phyloP scores from a whole-genome alignment of 2,113 vertebrate species.

The Anolis sagrei region DNA sequence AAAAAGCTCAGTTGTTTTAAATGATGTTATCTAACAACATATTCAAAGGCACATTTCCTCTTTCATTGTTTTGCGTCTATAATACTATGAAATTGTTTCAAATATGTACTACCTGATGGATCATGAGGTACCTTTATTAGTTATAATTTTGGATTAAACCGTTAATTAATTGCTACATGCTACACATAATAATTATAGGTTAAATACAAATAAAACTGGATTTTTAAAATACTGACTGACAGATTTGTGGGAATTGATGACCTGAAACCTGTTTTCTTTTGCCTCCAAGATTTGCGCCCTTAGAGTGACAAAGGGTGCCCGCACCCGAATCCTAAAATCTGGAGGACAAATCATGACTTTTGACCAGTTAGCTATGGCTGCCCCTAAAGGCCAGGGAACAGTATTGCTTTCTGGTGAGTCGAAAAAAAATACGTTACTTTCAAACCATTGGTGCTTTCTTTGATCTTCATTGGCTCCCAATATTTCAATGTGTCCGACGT shows the following conservation, averaged over 20 bases:
- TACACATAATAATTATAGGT: too few species aligned
- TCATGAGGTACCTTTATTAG: too few species aligned
- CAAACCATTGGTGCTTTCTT: background rate
- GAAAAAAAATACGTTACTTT: background rate
- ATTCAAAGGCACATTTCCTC: too few species aligned
- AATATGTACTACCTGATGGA: too few species aligned
- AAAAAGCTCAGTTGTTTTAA: too few species aligned
- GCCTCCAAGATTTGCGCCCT: conserved; percentile 84
- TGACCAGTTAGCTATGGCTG: conserved; percentile 89
- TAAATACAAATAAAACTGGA: background rate
- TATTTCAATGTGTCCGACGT: background rate
- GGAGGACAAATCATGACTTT: conserved; percentile 91
- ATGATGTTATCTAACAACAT: too few species aligned
- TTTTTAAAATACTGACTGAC: background rate
- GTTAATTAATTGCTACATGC: too few species aligned
- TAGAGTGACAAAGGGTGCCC: conserved; percentile 82
- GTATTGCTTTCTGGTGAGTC: conserved; percentile 88
- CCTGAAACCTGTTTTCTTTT: background rate
- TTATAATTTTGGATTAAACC: too few species aligned
- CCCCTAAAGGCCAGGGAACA: conserved; percentile 88
- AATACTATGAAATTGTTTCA: too few species aligned
- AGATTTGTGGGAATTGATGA: background rate
- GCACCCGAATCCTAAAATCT: conserved; percentile 86
- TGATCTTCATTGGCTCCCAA: background rate
- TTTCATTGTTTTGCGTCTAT: too few species aligned